Evolutionary conservation across 2,113 vertebrate genomes (phyloP).

Genomic region (Crotalus helleri): DNA sequence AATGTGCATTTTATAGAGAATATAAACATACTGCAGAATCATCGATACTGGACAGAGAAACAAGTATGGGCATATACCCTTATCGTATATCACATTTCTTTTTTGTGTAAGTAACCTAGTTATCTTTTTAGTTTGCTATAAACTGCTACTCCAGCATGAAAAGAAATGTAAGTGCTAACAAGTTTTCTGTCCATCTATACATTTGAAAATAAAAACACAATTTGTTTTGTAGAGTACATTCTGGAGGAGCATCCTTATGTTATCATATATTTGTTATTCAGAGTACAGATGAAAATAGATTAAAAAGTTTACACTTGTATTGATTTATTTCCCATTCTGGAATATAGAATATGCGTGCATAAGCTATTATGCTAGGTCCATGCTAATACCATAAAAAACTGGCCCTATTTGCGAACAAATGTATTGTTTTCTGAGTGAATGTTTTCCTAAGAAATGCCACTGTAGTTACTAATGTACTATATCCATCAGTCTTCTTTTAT

Average conservation of each 20-base stretch:
- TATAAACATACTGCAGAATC: conserved; percentile 57
- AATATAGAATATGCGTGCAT: not conserved
- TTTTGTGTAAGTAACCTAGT: conserved; percentile 61
- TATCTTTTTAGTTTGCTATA: conserved; percentile 2
- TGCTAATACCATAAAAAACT: not conserved
- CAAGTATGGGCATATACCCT: conserved; percentile 4
- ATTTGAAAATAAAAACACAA: not conserved
- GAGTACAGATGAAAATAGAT: not conserved
- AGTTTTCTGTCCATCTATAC: not conserved
- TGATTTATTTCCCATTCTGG: conserved; percentile 16
- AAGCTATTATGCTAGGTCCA: not conserved
- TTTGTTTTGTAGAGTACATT: not conserved
- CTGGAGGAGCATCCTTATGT: not conserved
- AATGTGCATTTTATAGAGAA: conserved; percentile 32
- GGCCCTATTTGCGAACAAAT: not conserved
- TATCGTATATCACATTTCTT: conserved; percentile 48
- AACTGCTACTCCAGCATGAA: conserved; percentile 2
- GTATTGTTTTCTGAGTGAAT: not conserved
- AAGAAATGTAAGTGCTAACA: not conserved
- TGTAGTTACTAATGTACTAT: not conserved
- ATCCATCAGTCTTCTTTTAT: not conserved
- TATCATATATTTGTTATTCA: not conserved
- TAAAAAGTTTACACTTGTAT: conserved; percentile 25
- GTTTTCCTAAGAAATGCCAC: not conserved
- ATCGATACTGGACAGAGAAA: conserved; percentile 22